A percentile compares a stretch with the other conserved stretches of the same genome.
Conservation (phyloP, 2,888 invertebrate species). For the Druceiella hillmani region DNA sequence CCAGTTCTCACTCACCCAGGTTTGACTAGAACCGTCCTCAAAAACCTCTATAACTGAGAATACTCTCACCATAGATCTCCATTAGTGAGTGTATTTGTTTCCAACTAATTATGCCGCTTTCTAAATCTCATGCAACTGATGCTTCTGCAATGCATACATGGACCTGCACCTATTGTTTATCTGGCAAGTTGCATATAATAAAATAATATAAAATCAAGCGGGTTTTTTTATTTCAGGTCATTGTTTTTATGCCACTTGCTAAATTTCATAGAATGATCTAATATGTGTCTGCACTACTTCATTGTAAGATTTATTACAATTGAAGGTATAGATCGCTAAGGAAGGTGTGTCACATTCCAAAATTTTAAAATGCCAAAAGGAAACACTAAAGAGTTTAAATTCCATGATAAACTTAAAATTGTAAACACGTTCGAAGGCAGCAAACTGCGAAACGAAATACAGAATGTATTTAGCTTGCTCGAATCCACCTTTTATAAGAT, state of each 20-base stretch:
- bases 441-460: conserved; percentile 22
- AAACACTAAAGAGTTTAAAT: conserved; percentile 19
- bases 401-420: conserved; percentile 22
- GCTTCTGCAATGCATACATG: too few species aligned
- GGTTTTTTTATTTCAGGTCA: conserved; percentile 20
- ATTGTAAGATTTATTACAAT: conserved; percentile 18
- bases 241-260: conserved; percentile 15
- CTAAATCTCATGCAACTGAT: too few species aligned
- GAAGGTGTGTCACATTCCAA: conserved; percentile 18
- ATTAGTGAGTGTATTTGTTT: too few species aligned
- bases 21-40: too few species aligned
- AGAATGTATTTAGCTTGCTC: conserved; percentile 19
- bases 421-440: conserved; percentile 22
- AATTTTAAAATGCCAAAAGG: conserved; percentile 20
- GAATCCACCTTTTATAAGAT: conserved; percentile 22
- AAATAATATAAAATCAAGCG: too few species aligned
- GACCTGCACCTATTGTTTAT: too few species aligned
- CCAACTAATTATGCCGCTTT: too few species aligned
- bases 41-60: too few species aligned
- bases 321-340: conserved; percentile 16
- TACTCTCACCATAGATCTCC: too few species aligned
- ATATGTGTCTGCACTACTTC: conserved; percentile 16
- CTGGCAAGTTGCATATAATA: too few species aligned
- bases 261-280: neutral
- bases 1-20: too few species aligned